Evolutionary conservation across 2,888 invertebrate species (phyloP), one percentile per base, ranked within the genome.

Genomic region (Torymus auratus): DNA sequence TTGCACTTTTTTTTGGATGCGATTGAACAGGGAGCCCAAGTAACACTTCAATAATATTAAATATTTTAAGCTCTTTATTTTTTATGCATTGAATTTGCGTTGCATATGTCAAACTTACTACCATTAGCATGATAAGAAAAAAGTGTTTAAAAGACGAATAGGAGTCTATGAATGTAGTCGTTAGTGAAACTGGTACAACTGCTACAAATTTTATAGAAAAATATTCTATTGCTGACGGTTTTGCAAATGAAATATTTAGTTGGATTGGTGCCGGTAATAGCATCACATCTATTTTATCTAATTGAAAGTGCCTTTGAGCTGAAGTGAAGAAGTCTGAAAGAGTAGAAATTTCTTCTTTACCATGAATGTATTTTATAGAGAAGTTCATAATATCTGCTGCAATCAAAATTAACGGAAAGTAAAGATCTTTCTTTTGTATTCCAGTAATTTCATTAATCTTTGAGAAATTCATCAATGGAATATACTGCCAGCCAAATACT

Each of bases 341-440:
- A 1, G 56, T 71, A 10, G 10, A 0, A 13, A n/a, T 20, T 12
- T 53, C 65, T 3, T 52, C 17, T 11, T 5, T 4, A 17, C 65
- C 56, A 12, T 71, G 64, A 17, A 58, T 1, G 17, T 71, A 78
- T 1, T 10, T 20, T 5, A 78, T 15, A 10, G 64, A 56, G 20
- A 71, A 71, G 14, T 78, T 71, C 71, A 78, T 65, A 1, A 50
- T 23, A 15, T 53, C 7, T 13, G 71, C 58, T n/a, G 60, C 56
- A 0, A 56, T 14, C 4, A 71, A 10, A 7, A 78, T 14, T 0
- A 71, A 23, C 14, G 50, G 60, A 13, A 23, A 60, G 5, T 58
- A 60, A n/a, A 78, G 5, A 1, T 58, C 14, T 7, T 71, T 64
- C 0, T 4, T 15, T 3, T 58, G 12, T 0, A 78, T 13, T 41